Percentiles rank a stretch among this genome's conserved stretches.
These are phyloP conservation scores for Rhinophrynus dorsalis DNA, from an alignment of 2,797 vertebrate species.

Conservation along the genomic window DNA sequence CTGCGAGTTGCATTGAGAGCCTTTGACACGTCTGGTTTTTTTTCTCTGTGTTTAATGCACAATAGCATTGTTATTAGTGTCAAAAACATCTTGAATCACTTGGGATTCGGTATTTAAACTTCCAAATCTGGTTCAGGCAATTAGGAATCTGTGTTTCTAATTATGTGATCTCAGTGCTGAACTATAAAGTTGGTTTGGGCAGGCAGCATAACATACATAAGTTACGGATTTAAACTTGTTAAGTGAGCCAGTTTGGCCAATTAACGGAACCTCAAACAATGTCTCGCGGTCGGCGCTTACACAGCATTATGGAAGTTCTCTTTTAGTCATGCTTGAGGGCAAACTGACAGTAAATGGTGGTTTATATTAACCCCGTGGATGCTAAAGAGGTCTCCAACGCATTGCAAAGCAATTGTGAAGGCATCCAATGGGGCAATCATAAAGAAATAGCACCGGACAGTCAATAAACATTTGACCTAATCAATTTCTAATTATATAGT, in stretches of 20 bases:
- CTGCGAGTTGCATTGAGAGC: slow-evolving; percentile 8
- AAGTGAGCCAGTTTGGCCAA: slow-evolving; percentile 43
- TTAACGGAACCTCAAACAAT: slow-evolving; percentile 41
- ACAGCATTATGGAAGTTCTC: slow-evolving; percentile 7
- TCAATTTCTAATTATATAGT: too few species aligned
- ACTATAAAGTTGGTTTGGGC: slow-evolving; percentile 10
- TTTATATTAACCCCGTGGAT: too few species aligned
- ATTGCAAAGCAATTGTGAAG: too few species aligned
- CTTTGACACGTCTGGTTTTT: slow-evolving; percentile 16
- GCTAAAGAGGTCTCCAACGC: too few species aligned
- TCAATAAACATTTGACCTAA: too few species aligned
- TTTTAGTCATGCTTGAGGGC: slow-evolving; percentile 11
- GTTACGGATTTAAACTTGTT: slow-evolving; percentile 43
- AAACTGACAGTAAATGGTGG: slow-evolving; percentile 14
- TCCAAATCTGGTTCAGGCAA: slow-evolving; percentile 43
- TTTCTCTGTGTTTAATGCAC: slow-evolving; percentile 20
- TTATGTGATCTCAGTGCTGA: slow-evolving; percentile 32
- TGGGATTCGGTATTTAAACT: slow-evolving; percentile 40
- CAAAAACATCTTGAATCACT: slow-evolving; percentile 42
- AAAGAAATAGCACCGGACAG: too few species aligned
- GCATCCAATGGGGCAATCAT: too few species aligned
- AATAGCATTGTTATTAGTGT: slow-evolving; percentile 39
- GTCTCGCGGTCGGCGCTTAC: slow-evolving; percentile 10
- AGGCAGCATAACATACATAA: slow-evolving; percentile 5
- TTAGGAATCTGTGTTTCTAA: slow-evolving; percentile 42